Conservation (phyloP, 2,113 vertebrate species). For the Dromaius novaehollandiae region DNA sequence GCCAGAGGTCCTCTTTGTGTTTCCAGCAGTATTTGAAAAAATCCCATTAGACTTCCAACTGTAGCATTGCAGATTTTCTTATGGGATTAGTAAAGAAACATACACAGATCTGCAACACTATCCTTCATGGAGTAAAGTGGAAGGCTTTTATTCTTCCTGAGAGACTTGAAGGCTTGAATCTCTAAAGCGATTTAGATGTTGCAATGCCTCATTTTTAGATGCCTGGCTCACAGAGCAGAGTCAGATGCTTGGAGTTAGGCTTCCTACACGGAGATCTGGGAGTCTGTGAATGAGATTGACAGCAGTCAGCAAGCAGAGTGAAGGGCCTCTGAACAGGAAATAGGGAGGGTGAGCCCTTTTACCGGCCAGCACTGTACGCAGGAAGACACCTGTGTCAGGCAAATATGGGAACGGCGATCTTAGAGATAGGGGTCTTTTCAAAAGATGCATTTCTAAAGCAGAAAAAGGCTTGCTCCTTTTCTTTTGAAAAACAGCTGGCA, state of each 20-base stretch:
- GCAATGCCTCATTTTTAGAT: background rate
- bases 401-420: background rate
- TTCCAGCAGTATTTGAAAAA: constrained; percentile 13
- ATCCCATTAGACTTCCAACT: background rate
- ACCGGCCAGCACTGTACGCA: background rate
- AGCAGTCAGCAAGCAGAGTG: background rate
- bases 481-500: background rate
- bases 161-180: background rate
- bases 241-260: rapidly evolving
- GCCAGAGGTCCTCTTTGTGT: background rate
- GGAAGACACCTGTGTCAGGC: background rate
- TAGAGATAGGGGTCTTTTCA: background rate
- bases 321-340: background rate
- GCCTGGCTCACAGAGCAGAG: background rate
- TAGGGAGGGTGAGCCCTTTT: background rate
- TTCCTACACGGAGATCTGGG: background rate
- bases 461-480: background rate
- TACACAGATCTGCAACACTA: background rate
- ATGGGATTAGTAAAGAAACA: background rate
- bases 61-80: constrained; percentile 2
- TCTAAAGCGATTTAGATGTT: background rate
- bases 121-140: background rate
- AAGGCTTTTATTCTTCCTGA: background rate
- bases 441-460: background rate
- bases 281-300: background rate